These are phyloP conservation scores for Aurelia aurita complex sp. Pacific DNA, from an alignment of 30 jellyfish, hydroid and myxozoan genomes.

Conservation along the genomic window DNA sequence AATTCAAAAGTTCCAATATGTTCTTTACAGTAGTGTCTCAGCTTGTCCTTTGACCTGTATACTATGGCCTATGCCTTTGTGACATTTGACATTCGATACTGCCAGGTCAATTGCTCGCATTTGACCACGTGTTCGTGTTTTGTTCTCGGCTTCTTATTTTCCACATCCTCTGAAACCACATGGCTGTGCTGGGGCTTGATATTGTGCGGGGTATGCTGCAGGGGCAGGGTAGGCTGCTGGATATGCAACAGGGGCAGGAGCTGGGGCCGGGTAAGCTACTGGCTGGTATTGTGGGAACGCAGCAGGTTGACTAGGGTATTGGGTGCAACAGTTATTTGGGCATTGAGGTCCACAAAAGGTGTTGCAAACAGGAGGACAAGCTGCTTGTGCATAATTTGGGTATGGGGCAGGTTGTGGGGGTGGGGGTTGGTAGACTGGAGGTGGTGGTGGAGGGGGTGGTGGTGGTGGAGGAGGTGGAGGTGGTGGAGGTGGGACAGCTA, in stretches of 20 bases:
- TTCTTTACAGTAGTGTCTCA: neutral
- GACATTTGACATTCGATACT: neutral
- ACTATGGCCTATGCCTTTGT: neutral
- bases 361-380: constrained; percentile 84
- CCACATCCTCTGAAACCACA: constrained; percentile 66
- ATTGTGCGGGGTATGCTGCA: constrained; percentile 52
- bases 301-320: constrained; percentile 22
- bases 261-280: constrained; percentile 48
- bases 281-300: constrained; percentile 43
- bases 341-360: constrained; percentile 89
- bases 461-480: constrained; percentile 84
- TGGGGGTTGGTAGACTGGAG: constrained; percentile 61
- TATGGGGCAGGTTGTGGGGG: constrained; percentile 71
- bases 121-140: neutral
- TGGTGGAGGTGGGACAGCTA: constrained; percentile 56
- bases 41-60: neutral
- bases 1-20: too few relatives aligned
- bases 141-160: constrained; percentile 10
- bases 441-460: constrained; percentile 57
- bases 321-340: constrained; percentile 82
- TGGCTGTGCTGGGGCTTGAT: constrained; percentile 64
- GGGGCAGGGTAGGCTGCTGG: neutral
- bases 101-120: too few relatives aligned
- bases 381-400: constrained; percentile 67
- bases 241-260: constrained; percentile 26